Evolutionary conservation across 2,888 invertebrate genomes (phyloP).

Genomic region (Ectobius pallidus): DNA sequence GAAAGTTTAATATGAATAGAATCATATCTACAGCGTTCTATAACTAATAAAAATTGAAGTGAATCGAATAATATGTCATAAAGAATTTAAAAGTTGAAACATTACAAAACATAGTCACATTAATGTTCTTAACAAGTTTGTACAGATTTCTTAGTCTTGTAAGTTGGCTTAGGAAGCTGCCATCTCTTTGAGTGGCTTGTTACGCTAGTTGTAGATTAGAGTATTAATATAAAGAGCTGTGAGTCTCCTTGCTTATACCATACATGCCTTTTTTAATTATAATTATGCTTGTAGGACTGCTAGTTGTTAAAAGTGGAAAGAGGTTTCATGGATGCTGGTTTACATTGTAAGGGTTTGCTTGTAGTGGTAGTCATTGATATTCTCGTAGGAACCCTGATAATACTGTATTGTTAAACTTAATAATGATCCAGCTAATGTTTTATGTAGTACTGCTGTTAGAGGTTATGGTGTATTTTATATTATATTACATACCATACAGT

Average conservation of each 20-base stretch:
- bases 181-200: too few species aligned
- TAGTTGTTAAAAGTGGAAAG: not conserved
- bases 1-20: too few species aligned
- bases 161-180: too few species aligned
- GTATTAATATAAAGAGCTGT: too few species aligned
- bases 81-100: too few species aligned
- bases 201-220: too few species aligned
- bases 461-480: conserved; percentile 23
- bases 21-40: too few species aligned
- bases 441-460: conserved; percentile 25
- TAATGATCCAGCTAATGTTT: not conserved
- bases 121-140: too few species aligned
- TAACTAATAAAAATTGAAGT: too few species aligned
- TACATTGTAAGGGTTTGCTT: not conserved
- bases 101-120: too few species aligned
- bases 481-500: not conserved
- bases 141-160: too few species aligned
- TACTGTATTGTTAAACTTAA: conserved; percentile 17
- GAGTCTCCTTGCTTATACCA: conserved; percentile 2
- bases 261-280: conserved; percentile 16
- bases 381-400: conserved; percentile 22
- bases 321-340: not conserved
- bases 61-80: too few species aligned
- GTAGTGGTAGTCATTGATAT: not conserved
- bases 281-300: not conserved